These are phyloP conservation scores for Pedicia rivosa DNA, from an alignment of 2,888 invertebrate species.

Conservation along the genomic window DNA sequence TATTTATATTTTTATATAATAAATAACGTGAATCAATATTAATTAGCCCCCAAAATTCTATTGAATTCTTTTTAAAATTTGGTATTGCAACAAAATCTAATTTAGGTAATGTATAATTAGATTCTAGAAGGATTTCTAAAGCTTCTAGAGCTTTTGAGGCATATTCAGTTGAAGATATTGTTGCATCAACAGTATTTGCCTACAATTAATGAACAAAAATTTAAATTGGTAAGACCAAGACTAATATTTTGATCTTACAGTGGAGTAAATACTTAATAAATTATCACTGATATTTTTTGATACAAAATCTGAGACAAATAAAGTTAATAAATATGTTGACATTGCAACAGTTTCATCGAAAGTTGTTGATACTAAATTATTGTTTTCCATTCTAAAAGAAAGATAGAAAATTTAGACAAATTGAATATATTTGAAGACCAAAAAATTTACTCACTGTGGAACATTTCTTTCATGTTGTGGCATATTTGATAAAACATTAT, in stretches of 20 bases:
- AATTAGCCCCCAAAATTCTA: conserved; percentile 42
- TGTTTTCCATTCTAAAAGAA: background rate
- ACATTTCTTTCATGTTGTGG: background rate
- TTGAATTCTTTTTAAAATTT: conserved; percentile 37
- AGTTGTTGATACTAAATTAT: background rate
- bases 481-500: background rate
- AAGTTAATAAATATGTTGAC: conserved; percentile 60
- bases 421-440: background rate
- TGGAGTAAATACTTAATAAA: background rate
- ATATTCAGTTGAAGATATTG: conserved; percentile 2
- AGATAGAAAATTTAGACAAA: background rate
- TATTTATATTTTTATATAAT: background rate
- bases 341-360: conserved; percentile 29
- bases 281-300: conserved; percentile 1
- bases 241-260: too few species aligned
- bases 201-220: too few species aligned
- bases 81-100: conserved; percentile 41
- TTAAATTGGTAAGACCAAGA: too few species aligned
- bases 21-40: conserved; percentile 31
- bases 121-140: conserved; percentile 2
- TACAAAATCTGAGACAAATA: conserved; percentile 36
- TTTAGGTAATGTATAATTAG: conserved; percentile 5
- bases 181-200: background rate
- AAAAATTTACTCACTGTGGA: background rate
- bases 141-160: conserved; percentile 4